A percentile compares a stretch with the other conserved stretches of the same genome.
These are phyloP conservation scores for Kryptopterus vitreolus DNA, from an alignment of 2,797 vertebrate species.

Conservation along the genomic window DNA sequence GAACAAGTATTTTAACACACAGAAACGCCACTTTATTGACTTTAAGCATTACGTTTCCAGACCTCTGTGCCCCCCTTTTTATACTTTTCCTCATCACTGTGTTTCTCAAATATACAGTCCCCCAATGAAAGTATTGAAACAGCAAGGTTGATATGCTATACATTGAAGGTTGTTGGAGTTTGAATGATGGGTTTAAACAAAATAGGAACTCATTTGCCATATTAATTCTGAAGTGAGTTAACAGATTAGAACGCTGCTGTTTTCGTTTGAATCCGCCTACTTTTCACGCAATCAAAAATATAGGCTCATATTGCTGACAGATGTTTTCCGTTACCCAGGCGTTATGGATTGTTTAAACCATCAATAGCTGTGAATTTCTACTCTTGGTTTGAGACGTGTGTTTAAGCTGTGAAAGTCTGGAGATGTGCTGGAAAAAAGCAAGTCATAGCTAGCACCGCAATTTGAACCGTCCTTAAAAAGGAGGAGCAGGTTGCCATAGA, in stretches of 20 bases:
- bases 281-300: not conserved
- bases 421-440: not conserved
- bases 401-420: not conserved
- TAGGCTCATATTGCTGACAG: not conserved
- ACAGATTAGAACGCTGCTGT: not conserved
- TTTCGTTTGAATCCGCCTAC: not conserved
- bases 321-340: not conserved
- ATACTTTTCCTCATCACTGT: not conserved
- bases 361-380: not conserved
- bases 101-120: not conserved
- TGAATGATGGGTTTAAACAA: not conserved
- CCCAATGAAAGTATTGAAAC: not conserved
- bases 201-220: not conserved
- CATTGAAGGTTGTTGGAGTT: not conserved
- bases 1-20: slow-evolving; percentile 70
- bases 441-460: not conserved
- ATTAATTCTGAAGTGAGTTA: not conserved
- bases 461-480: not conserved
- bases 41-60: slow-evolving; percentile 37
- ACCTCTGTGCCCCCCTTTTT: not conserved
- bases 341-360: not conserved
- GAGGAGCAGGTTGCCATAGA: not conserved
- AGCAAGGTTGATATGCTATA: not conserved
- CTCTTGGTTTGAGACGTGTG: not conserved
- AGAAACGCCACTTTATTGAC: slow-evolving; percentile 53